A percentile compares a stretch with the other conserved stretches of the same genome.
These are phyloP conservation scores for Doryteuthis pealeii DNA, from an alignment of 1,140 invertebrate genomes.

Conservation along the genomic window DNA sequence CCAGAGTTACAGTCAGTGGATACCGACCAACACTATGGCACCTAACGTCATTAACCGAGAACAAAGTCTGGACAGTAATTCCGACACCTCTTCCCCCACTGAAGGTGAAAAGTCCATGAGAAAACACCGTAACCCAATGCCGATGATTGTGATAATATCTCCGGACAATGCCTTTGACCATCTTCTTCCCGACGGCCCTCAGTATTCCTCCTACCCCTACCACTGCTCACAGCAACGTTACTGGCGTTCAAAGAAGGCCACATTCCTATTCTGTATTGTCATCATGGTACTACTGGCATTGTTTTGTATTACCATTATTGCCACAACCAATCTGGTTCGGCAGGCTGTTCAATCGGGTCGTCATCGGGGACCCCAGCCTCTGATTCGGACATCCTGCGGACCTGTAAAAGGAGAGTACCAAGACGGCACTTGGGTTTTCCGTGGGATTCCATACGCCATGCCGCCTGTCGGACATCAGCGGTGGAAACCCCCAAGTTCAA, in stretches of 20 bases:
- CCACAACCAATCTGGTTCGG: neutral
- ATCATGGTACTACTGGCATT: conserved; percentile 3
- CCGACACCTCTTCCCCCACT: neutral
- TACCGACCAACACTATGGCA: neutral
- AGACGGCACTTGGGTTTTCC: conserved; percentile 77
- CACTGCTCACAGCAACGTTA: neutral
- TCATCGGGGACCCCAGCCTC: neutral
- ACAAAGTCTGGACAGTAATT: neutral
- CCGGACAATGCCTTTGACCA: conserved; percentile 3
- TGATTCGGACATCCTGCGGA: conserved; percentile 70
- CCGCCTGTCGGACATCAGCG: conserved; percentile 69
- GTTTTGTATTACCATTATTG: conserved; percentile 9
- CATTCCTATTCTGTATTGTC: neutral
- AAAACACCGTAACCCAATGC: neutral
- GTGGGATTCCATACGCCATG: conserved; percentile 82
- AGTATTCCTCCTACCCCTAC: neutral
- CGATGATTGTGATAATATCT: neutral
- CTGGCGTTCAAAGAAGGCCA: conserved; percentile 2
- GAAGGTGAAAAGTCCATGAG: neutral
- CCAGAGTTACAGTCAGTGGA: too few relatives aligned
- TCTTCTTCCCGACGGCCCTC: neutral
- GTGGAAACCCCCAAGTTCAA: conserved; percentile 72
- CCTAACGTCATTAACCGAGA: neutral
- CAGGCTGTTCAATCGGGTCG: neutral
- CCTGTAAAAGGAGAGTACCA: conserved; percentile 76